Conservation (phyloP, 2,113 vertebrate species). For the Benitochromis conjunctus region DNA sequence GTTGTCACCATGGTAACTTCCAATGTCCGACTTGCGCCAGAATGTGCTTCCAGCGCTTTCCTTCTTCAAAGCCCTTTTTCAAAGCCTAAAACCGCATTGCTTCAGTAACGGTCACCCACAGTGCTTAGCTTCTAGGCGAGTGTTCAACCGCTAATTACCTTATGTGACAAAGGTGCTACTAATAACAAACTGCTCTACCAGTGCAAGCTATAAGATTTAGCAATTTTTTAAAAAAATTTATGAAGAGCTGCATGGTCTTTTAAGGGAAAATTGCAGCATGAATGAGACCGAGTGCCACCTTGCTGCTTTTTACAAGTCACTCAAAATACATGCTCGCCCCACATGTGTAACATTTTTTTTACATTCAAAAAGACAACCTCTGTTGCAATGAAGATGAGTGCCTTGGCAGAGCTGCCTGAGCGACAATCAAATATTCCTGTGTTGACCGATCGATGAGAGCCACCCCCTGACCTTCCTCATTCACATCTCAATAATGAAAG, state of each 20-base stretch:
- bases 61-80: constrained; percentile 56
- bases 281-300: neutral
- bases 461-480: constrained; percentile 50
- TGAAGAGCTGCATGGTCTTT: neutral
- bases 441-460: constrained; percentile 59
- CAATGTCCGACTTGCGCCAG: constrained; percentile 68
- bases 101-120: constrained; percentile 34
- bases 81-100: constrained; percentile 54
- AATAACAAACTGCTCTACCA: constrained; percentile 29
- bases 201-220: neutral
- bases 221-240: neutral
- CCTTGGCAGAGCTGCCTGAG: constrained; percentile 34
- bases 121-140: constrained; percentile 15
- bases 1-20: constrained; percentile 75
- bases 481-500: constrained; percentile 70
- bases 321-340: neutral
- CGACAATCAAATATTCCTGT: constrained; percentile 64
- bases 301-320: neutral
- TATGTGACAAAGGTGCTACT: constrained; percentile 31
- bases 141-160: constrained; percentile 48
- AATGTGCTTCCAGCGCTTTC: constrained; percentile 53
- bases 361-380: constrained; percentile 24
- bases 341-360: neutral
- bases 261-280: neutral
- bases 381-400: constrained; percentile 8